These are phyloP conservation scores for Sitophilus oryzae DNA, from an alignment of 1,140 invertebrate genomes.

Conservation along the genomic window DNA sequence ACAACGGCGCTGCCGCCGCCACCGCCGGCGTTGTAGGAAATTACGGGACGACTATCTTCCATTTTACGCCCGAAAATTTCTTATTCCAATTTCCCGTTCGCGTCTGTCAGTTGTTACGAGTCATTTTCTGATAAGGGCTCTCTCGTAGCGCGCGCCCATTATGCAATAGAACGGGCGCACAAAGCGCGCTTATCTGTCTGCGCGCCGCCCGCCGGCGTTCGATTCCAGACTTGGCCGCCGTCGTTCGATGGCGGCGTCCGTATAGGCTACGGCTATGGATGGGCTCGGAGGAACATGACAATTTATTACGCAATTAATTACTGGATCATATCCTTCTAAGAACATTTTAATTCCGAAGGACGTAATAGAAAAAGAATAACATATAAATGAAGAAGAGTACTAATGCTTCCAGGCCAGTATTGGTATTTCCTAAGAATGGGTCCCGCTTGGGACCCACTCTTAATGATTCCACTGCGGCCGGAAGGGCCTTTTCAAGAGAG, in stretches of 20 bases:
- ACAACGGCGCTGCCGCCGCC: slow-evolving; percentile 16
- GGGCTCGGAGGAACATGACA: too few species aligned
- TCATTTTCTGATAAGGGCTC: slow-evolving; percentile 50
- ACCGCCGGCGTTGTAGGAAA: slow-evolving; percentile 38
- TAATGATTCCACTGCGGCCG: too few species aligned
- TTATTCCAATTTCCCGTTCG: slow-evolving; percentile 51
- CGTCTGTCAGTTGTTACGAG: slow-evolving; percentile 50
- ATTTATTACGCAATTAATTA: too few species aligned
- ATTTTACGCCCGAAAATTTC: slow-evolving; percentile 51
- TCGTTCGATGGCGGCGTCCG: neutral
- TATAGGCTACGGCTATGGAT: too few species aligned
- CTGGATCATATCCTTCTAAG: too few species aligned
- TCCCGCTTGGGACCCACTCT: too few species aligned
- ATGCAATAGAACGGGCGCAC: slow-evolving; percentile 47
- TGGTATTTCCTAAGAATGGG: too few species aligned
- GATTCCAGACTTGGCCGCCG: neutral
- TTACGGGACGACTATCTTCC: slow-evolving; percentile 48
- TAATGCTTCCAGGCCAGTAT: too few species aligned
- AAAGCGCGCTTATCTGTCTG: slow-evolving; percentile 42
- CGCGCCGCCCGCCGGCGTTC: neutral
- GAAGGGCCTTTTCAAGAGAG: too few species aligned
- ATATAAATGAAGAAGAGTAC: too few species aligned
- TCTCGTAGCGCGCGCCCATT: slow-evolving; percentile 42
- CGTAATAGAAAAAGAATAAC: too few species aligned
- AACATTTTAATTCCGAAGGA: too few species aligned